Evolutionary conservation across 1,140 invertebrate species (phyloP).

Genomic region (Polypedilum vanderplanki): DNA sequence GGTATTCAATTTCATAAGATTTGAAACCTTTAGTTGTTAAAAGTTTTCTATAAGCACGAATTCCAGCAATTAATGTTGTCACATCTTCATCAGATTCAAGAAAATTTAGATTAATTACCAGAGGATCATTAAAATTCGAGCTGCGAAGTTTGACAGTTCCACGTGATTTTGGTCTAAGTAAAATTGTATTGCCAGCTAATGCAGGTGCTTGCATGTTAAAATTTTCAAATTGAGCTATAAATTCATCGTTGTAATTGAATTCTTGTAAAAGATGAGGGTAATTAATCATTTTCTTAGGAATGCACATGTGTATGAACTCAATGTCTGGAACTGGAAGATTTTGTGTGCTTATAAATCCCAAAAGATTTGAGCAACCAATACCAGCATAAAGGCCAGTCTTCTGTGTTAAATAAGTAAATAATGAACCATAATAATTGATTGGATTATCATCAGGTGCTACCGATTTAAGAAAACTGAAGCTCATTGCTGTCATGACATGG

Average conservation of each 20-base stretch:
- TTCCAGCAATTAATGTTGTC: constrained; percentile 60
- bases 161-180: constrained; percentile 48
- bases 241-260: constrained; percentile 44
- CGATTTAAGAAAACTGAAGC: not conserved
- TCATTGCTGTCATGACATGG: constrained; percentile 12
- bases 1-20: constrained; percentile 42
- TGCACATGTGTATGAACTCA: constrained; percentile 33
- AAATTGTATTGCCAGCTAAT: constrained; percentile 45
- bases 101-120: constrained; percentile 76
- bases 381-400: constrained; percentile 32
- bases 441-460: not conserved
- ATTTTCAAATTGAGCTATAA: constrained; percentile 42
- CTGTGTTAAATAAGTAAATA: not conserved
- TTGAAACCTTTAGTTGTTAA: constrained; percentile 49
- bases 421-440: not conserved
- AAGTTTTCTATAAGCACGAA: constrained; percentile 48
- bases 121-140: constrained; percentile 46
- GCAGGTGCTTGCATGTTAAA: constrained; percentile 45
- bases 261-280: not conserved
- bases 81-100: constrained; percentile 66
- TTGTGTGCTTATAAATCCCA: constrained; percentile 44
- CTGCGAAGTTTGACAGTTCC: constrained; percentile 44
- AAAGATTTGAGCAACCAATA: constrained; percentile 40
- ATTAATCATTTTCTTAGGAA: constrained; percentile 5
- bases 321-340: constrained; percentile 42